phyloP scores from a whole-genome alignment of 2,888 invertebrate species.

The Eupithecia vulgata region DNA sequence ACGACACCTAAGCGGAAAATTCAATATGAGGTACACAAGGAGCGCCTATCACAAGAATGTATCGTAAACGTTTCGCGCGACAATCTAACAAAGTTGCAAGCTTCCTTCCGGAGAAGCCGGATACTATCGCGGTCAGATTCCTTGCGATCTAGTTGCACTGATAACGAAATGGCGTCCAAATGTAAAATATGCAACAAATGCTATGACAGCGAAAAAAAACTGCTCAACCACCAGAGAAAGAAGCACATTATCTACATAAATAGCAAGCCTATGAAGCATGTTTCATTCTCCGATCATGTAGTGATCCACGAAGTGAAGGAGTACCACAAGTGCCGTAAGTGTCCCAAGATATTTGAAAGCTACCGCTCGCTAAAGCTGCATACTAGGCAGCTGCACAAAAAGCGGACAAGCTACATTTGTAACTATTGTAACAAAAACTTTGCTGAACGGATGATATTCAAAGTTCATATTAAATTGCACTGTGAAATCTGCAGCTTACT shows the following conservation, averaged over 20 bases:
- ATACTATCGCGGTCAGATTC: slow-evolving; percentile 46
- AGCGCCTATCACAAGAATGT: slow-evolving; percentile 53
- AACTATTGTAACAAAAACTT: slow-evolving; percentile 72
- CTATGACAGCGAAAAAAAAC: slow-evolving; percentile 63
- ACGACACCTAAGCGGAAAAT: slow-evolving; percentile 16
- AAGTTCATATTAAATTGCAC: slow-evolving; percentile 74
- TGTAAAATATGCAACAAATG: slow-evolving; percentile 71
- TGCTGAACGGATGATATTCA: slow-evolving; percentile 71
- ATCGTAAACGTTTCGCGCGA: slow-evolving; percentile 56
- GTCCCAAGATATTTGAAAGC: slow-evolving; percentile 66
- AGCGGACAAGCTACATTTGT: slow-evolving; percentile 76
- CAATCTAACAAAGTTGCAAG: slow-evolving; percentile 56
- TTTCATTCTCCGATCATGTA: slow-evolving; percentile 73
- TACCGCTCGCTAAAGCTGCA: slow-evolving; percentile 63
- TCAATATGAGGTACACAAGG: slow-evolving; percentile 29
- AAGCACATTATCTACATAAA: slow-evolving; percentile 69
- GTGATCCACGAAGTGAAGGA: slow-evolving; percentile 71
- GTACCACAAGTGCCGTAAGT: slow-evolving; percentile 74
- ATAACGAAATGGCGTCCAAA: slow-evolving; percentile 53
- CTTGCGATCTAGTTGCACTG: slow-evolving; percentile 44
- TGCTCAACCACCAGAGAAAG: slow-evolving; percentile 65
- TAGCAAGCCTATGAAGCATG: slow-evolving; percentile 63
- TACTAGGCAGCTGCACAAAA: slow-evolving; percentile 66
- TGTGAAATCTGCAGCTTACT: slow-evolving; percentile 66
- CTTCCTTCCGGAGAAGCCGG: slow-evolving; percentile 31